These are phyloP conservation scores for Panthera tigris DNA, from an alignment of 2,113 vertebrate species.

Conservation along the genomic window DNA sequence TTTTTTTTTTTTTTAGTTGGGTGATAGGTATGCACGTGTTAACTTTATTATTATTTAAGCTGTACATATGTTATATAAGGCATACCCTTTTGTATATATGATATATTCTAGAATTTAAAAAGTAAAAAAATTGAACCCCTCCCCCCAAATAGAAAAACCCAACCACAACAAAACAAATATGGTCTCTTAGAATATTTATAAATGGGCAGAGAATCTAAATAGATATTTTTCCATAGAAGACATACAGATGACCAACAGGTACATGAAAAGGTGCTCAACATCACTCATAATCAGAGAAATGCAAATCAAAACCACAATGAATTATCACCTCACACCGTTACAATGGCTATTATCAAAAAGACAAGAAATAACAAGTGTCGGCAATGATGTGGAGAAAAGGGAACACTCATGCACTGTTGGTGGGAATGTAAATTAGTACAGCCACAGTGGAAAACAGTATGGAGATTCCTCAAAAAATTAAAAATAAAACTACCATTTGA, in stretches of 20 bases:
- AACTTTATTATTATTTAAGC: background rate
- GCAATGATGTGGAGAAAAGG: background rate
- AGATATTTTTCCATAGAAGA: background rate
- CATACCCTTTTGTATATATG: background rate
- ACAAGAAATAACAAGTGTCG: background rate
- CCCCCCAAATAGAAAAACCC: background rate
- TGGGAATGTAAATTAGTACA: background rate
- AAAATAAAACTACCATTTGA: background rate
- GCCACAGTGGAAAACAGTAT: background rate
- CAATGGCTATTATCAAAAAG: background rate
- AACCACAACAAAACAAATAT: background rate
- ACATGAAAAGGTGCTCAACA: background rate
- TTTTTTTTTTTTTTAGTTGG: background rate
- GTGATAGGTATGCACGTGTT: background rate
- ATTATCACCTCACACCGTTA: background rate
- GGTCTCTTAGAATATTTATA: background rate
- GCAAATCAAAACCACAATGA: background rate
- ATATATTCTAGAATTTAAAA: background rate
- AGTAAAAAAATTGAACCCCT: background rate
- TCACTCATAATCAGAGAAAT: background rate
- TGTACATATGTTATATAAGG: background rate
- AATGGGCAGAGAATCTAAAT: background rate
- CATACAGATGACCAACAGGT: background rate
- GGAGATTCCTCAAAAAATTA: background rate
- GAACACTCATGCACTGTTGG: background rate